Evolutionary conservation across 2,888 invertebrate genomes (phyloP).

Genomic region (Phanerotoma sp.): DNA sequence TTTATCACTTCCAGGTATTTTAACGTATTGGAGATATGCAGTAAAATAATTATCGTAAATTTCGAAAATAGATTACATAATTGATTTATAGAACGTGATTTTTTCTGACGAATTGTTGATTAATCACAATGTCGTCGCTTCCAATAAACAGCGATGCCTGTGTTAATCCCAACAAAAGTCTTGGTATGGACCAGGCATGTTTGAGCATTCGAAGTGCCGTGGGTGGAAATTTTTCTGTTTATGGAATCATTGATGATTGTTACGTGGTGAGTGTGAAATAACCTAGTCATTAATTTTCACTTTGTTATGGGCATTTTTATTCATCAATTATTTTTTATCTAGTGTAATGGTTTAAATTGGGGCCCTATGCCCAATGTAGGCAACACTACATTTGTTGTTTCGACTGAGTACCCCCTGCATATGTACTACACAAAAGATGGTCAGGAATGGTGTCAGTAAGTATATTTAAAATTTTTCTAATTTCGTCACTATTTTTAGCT

Average conservation of each 20-base stretch:
- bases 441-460: constrained; percentile 46
- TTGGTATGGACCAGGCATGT: constrained; percentile 52
- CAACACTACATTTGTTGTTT: constrained; percentile 43
- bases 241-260: constrained; percentile 43
- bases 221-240: constrained; percentile 35
- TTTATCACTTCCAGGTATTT: too few relatives aligned
- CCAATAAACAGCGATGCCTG: constrained; percentile 27
- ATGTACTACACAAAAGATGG: constrained; percentile 40
- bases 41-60: too few relatives aligned
- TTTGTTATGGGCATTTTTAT: background rate
- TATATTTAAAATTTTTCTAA: constrained; percentile 18
- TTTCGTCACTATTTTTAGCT: too few relatives aligned
- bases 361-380: constrained; percentile 37
- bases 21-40: too few relatives aligned
- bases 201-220: constrained; percentile 45
- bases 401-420: constrained; percentile 47
- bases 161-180: constrained; percentile 33
- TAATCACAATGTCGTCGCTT: too few relatives aligned
- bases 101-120: too few relatives aligned
- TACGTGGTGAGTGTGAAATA: too few relatives aligned
- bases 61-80: too few relatives aligned
- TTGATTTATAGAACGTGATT: too few relatives aligned
- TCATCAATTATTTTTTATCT: constrained; percentile 6
- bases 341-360: constrained; percentile 47
- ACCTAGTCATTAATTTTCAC: constrained; percentile 25